Base-by-base conservation (phyloP, 1,140 invertebrate species). In the Zaprionus ornatus region DNA sequence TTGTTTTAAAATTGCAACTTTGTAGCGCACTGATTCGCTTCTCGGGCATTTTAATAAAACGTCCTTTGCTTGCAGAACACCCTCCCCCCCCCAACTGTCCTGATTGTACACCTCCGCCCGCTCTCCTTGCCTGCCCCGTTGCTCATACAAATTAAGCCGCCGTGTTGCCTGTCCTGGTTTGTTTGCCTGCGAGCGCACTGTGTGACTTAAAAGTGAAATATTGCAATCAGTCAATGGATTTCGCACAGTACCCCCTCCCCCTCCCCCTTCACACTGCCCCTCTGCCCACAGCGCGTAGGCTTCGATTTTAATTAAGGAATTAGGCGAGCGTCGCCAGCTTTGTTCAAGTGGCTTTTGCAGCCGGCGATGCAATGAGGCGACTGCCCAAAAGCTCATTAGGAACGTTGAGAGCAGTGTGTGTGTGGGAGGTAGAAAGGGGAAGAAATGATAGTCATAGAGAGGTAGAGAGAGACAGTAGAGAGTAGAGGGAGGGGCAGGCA, bases 251-350 rank as follows among this genome's bases (percentile, higher is more conserved):
- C 59, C 56, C 29, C 60, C 42, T 42, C 52, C 13, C 48, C 37
- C 19, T 48, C 13, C 1, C n/a, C 0, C 19, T 27, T 5, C 13
- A 6, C 27, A 7, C 9, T 1, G 1, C 45, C 54, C 17, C 64
- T 56, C 15, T 37, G 3, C 4, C 29, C 27, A 17, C 50, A 67
- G 35, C 40, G 74, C 37, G 78, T 88, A 90, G 84, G 85, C 84
- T 88, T 88, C 80, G 85, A 88, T 88, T 88, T 88, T 88, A 88
- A 88, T 88, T 88, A 88, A 88, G 84, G 84, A 88, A 85, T 88
- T 88, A 88, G 84, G 54, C 77, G 27, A 74, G 70, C 55, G 73
- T 67, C 63, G 69, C 48, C n/a, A 57, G 69, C 74, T 68, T 77
- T 77, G 52, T 73, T 73, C 70, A 77, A 77, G 63, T 73, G 70